Evolutionary conservation across 2,888 invertebrate genomes (phyloP).

Genomic region (Microchrysa polita): DNA sequence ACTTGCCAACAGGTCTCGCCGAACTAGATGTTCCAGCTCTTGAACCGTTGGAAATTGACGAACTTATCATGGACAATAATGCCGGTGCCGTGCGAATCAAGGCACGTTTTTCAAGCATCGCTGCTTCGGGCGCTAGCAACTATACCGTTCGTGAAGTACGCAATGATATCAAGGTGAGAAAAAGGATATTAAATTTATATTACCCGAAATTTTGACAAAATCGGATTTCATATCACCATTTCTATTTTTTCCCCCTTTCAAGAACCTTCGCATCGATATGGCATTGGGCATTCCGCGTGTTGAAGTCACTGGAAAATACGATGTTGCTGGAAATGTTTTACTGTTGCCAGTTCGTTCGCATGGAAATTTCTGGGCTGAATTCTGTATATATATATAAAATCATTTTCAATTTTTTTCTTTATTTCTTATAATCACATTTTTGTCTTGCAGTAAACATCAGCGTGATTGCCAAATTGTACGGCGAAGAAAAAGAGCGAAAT

Average conservation of each 20-base stretch:
- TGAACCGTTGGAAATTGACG: conserved; percentile 76
- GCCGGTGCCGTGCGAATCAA: conserved; percentile 79
- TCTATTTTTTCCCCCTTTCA: conserved; percentile 67
- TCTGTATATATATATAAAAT: conserved; percentile 67
- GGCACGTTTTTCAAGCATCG: conserved; percentile 78
- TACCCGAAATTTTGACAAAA: not conserved
- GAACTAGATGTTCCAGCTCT: conserved; percentile 79
- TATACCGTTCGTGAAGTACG: conserved; percentile 76
- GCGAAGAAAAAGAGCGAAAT: conserved; percentile 71
- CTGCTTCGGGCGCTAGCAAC: conserved; percentile 79
- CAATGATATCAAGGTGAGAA: conserved; percentile 62
- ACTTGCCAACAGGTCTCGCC: conserved; percentile 74
- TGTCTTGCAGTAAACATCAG: conserved; percentile 72
- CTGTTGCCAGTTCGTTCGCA: conserved; percentile 81
- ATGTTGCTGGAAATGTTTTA: conserved; percentile 80
- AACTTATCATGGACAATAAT: conserved; percentile 80
- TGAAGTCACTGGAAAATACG: conserved; percentile 79
- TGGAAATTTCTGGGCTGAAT: conserved; percentile 83
- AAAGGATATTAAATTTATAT: not conserved
- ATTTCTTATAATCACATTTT: conserved; percentile 25
- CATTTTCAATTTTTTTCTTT: not conserved
- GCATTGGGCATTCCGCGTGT: conserved; percentile 72
- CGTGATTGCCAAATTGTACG: conserved; percentile 76
- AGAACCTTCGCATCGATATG: conserved; percentile 71
- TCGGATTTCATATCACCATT: conserved; percentile 14